Base-by-base conservation (phyloP, 2,888 invertebrate genomes). In the Ceramica pisi region DNA sequence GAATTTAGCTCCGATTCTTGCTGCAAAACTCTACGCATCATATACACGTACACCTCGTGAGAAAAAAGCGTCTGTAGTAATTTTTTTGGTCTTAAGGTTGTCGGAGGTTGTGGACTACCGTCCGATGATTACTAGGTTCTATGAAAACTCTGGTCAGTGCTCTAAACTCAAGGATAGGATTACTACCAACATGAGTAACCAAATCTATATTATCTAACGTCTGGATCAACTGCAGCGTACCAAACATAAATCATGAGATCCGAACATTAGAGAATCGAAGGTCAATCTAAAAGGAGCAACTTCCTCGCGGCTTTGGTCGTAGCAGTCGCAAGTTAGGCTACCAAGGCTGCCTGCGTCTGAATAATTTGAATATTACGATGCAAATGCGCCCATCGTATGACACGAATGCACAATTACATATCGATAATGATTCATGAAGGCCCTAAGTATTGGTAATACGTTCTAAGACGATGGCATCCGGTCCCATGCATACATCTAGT, bases 341-440 rank as follows among this genome's bases (percentile, higher is more conserved):
- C 67, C 84, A 84, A 87, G 86, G 84, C 63, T 77, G 12, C 9
- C 16, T 53, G 12, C n/a, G 59, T 26, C 56, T 72, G 74, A 51
- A 67, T 80, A 80, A 82, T 81, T 85, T 82, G 35, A 85, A 85
- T 80, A 81, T 81, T 67, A 64, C n/a, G 51, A 84, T 85, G 73
- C 78, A 75, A 82, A 82, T 83, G 70, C n/a, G 51, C 48, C 46
- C 64, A 70, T 51, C 53, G 48, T 69, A 75, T 75, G 84, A 80
- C 61, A 60, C 73, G 85, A 85, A 83, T 84, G 73, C 78, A 73
- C 67, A 81, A 85, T 79, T 67, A 75, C 62, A 78, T 67, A 16
- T 65, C 53, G 44, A 75, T 67, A 71, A 75, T 79, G 81, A 83
- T 56, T 83, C 82, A 75, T 65, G 60, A 48, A 62, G 35, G 35